phyloP scores from a whole-genome alignment of 2,797 vertebrate species.

The Crenuchus spilurus region DNA sequence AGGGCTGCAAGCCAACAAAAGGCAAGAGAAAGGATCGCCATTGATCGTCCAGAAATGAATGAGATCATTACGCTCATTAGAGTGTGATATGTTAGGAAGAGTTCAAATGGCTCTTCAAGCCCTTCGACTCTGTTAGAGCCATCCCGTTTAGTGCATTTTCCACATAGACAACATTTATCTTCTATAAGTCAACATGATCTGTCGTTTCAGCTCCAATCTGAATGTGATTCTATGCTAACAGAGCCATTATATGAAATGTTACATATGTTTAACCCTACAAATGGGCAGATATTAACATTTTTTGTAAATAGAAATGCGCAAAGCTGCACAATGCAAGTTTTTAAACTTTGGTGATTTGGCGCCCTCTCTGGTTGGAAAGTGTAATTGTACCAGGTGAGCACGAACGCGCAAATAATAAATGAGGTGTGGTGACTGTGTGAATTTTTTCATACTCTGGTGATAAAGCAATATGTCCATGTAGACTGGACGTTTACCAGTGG shows the following conservation, averaged over 20 bases:
- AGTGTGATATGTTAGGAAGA: conserved; percentile 30
- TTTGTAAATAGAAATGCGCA: too few species aligned
- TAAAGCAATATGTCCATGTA: too few species aligned
- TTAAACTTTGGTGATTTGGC: too few species aligned
- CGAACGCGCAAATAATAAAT: too few species aligned
- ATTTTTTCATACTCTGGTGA: too few species aligned
- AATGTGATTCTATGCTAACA: background rate
- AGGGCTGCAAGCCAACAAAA: conserved; percentile 11
- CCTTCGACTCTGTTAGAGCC: conserved; percentile 5
- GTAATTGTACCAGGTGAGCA: too few species aligned
- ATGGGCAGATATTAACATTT: too few species aligned
- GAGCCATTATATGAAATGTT: conserved; percentile 25
- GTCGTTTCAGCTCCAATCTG: background rate
- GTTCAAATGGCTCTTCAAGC: conserved; percentile 37
- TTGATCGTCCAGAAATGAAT: conserved; percentile 37
- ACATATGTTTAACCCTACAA: too few species aligned
- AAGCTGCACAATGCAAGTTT: too few species aligned
- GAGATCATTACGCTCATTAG: conserved; percentile 52
- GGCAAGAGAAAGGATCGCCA: conserved; percentile 29
- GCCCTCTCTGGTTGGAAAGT: too few species aligned
- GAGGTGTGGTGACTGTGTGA: too few species aligned
- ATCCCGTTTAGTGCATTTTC: background rate
- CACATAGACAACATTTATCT: background rate
- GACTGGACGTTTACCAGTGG: too few species aligned
- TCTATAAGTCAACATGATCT: background rate